Evolutionary conservation across 2,113 vertebrate genomes (phyloP).

Genomic region (Andinoacara biseriatus): DNA sequence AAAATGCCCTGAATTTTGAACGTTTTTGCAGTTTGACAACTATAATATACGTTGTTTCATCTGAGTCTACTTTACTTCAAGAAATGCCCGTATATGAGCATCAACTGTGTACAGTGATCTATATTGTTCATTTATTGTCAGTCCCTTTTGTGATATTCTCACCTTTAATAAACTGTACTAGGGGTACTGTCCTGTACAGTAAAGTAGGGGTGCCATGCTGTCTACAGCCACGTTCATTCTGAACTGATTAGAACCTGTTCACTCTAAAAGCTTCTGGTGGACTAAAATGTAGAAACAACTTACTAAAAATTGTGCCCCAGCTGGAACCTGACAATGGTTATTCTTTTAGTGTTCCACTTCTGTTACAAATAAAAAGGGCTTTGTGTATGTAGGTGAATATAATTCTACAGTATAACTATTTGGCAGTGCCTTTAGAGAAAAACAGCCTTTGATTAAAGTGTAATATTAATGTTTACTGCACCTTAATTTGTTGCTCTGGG

Average conservation of each 20-base stretch:
- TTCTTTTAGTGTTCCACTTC: too few species aligned
- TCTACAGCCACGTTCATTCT: rapidly evolving
- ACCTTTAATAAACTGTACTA: neutral
- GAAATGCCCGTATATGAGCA: neutral
- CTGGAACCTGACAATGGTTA: too few species aligned
- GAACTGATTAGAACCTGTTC: neutral
- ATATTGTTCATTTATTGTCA: neutral
- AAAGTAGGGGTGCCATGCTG: neutral
- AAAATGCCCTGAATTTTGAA: neutral
- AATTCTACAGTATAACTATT: too few species aligned
- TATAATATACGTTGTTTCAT: neutral
- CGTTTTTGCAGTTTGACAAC: neutral
- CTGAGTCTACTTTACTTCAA: neutral
- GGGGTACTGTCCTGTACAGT: neutral
- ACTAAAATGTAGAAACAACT: neutral
- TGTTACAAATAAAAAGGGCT: too few species aligned
- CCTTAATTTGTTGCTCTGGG: too few species aligned
- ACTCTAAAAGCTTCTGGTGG: rapidly evolving
- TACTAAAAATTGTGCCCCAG: too few species aligned
- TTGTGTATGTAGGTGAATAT: too few species aligned
- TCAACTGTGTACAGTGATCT: neutral
- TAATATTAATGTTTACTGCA: too few species aligned
- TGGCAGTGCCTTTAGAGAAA: too few species aligned
- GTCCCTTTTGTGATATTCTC: neutral
- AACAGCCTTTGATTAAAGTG: too few species aligned